Base-by-base conservation (phyloP, 2,888 invertebrate genomes). In the Neoscelio sp. region DNA sequence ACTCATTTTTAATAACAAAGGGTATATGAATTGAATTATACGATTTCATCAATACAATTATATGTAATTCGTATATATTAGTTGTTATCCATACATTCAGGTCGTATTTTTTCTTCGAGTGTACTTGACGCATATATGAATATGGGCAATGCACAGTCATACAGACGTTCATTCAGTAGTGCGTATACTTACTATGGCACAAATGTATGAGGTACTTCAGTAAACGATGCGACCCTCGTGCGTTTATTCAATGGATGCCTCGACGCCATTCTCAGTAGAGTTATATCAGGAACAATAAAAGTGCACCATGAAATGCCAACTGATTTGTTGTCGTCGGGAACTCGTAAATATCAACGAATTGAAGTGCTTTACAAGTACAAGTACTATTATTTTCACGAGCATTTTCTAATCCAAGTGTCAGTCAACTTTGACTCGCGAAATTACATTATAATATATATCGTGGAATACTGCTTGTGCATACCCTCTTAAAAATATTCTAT, bases 171-270 rank as follows among this genome's bases (percentile, higher is more conserved):
- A 68, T 76, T 76, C 62, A 76, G 40, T 13, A 28, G 48, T 73
- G 67, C 73, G 62, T 73, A 46, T 62, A 73, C 56, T 78, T 54
- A 46, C 54, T 42, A 62, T 52, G 44, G 62, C 62, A 62, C 46
- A 40, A 75, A 75, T 75, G 75, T 68, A 75, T 44, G 68, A 68
- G 75, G 52, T 54, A 62, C 78, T 73, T 73, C 48, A 60, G 60
- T 68, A 78, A 78, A 78, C 73, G 78, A 67, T 60, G 67, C 78
- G 78, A 73, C 78, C 73, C 78, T 73, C 58, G 62, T 42, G 44
- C 73, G 78, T 62, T 73, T 68, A 68, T 54, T 78, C 78, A 78
- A 78, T 78, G 78, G 68, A 71, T 62, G 58, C 60, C 78, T 78
- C 67, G 62, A 62, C 68, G 78, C 48, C 62, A 60, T 73, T 74